These are phyloP conservation scores for Phasianus colchicus DNA, from an alignment of 2,113 vertebrate species.

Conservation along the genomic window DNA sequence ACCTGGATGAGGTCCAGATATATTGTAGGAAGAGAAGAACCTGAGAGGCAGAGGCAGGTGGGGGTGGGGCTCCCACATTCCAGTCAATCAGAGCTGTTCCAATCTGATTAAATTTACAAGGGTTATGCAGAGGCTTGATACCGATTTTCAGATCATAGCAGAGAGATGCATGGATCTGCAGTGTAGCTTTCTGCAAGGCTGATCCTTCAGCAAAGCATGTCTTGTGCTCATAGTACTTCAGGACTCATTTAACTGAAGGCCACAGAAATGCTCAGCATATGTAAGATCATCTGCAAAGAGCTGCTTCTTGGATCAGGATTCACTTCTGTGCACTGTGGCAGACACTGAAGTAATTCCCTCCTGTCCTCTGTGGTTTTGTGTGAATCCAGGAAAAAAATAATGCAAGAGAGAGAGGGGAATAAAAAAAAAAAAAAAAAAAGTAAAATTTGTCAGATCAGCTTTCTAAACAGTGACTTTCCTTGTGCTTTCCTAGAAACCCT, in stretches of 20 bases:
- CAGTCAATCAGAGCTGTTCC: not conserved
- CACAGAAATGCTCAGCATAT: not conserved
- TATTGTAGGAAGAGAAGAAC: not conserved
- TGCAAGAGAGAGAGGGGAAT: not conserved
- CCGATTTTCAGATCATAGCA: not conserved
- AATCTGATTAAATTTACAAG: not conserved
- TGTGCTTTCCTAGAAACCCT: constrained; percentile 65
- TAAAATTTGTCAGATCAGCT: constrained; percentile 60
- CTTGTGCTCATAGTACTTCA: not conserved
- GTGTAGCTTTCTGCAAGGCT: not conserved
- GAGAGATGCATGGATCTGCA: not conserved
- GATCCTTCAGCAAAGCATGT: not conserved
- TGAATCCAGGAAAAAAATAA: constrained; percentile 30
- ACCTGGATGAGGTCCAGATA: not conserved
- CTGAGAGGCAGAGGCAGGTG: not conserved
- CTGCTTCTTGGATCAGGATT: not conserved
- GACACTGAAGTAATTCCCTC: constrained; percentile 41
- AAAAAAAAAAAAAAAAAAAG: not conserved
- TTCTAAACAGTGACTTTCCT: constrained; percentile 57
- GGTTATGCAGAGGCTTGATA: not conserved
- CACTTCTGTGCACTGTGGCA: not conserved
- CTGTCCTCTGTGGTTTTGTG: constrained; percentile 16
- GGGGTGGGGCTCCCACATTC: not conserved
- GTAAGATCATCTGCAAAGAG: not conserved
- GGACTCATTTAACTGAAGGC: not conserved